A percentile compares a stretch with the other conserved stretches of the same genome.
Conservation (phyloP, 2,888 invertebrate species). For the Athalia rosae region DNA sequence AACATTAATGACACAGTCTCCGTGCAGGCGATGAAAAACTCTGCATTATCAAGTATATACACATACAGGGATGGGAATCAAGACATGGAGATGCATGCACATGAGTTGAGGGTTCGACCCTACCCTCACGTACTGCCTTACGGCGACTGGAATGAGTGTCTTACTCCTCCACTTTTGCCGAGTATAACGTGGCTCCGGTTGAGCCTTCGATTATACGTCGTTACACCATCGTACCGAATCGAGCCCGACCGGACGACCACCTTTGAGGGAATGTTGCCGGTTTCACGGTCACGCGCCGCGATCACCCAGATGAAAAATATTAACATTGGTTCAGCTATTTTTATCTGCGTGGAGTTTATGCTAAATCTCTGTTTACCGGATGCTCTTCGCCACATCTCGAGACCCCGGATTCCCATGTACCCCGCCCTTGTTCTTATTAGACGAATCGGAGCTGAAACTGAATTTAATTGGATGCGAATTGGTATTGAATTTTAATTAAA, state of each 20-base stretch:
- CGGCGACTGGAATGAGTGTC: conserved; percentile 38
- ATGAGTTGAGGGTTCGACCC: conserved; percentile 42
- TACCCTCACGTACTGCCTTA: conserved; percentile 41
- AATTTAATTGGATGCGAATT: background rate
- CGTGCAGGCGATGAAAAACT: background rate
- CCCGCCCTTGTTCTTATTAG: too few relatives aligned
- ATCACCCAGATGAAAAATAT: background rate
- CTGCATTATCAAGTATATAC: background rate
- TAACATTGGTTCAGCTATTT: background rate
- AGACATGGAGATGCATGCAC: conserved; percentile 6
- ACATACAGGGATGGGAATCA: background rate
- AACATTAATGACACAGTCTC: too few relatives aligned
- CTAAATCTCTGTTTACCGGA: too few relatives aligned
- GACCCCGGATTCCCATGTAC: too few relatives aligned
- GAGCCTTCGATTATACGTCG: conserved; percentile 1
- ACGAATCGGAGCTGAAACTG: too few relatives aligned
- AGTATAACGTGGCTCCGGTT: conserved; percentile 26
- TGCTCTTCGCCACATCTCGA: too few relatives aligned
- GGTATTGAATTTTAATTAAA: background rate
- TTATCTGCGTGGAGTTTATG: background rate
- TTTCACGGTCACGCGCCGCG: conserved; percentile 23
- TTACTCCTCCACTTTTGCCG: conserved; percentile 19
- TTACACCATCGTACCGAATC: conserved; percentile 10
- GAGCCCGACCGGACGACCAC: background rate
- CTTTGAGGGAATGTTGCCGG: conserved; percentile 37